Conservation (phyloP, 2,797 vertebrate genomes). For the Hozukius guyotensis region DNA sequence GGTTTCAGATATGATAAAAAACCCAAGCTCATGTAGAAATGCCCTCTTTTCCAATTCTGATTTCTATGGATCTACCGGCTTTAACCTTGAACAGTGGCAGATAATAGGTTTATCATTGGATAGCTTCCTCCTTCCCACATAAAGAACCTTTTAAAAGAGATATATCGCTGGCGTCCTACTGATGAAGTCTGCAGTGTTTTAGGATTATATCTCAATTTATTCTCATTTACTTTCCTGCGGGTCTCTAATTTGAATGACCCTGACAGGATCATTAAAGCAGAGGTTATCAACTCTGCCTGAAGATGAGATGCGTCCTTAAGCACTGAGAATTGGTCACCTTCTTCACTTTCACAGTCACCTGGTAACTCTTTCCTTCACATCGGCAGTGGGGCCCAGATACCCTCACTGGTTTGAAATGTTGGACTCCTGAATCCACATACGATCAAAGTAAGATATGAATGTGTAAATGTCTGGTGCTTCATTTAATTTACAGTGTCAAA, state of each 20-base stretch:
- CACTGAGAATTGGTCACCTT: conserved; percentile 52
- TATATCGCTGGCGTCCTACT: conserved; percentile 70
- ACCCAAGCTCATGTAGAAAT: conserved; percentile 69
- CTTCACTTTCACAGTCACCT: conserved; percentile 37
- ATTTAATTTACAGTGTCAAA: not conserved
- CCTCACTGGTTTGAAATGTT: not conserved
- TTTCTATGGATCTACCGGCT: conserved; percentile 71
- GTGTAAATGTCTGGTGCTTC: not conserved
- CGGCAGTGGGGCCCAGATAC: not conserved
- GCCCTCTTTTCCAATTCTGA: conserved; percentile 80
- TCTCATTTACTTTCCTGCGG: conserved; percentile 79
- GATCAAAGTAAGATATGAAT: not conserved
- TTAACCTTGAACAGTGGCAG: conserved; percentile 83
- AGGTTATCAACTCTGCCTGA: conserved; percentile 74
- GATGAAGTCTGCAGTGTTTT: conserved; percentile 79
- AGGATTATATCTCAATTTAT: conserved; percentile 83
- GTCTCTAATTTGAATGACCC: conserved; percentile 82
- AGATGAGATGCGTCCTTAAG: conserved; percentile 57
- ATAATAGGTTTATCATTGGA: conserved; percentile 86
- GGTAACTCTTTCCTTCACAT: conserved; percentile 19
- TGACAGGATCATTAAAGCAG: conserved; percentile 76
- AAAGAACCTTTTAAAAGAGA: conserved; percentile 82
- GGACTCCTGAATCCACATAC: not conserved
- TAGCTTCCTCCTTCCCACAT: conserved; percentile 70
- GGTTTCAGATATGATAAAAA: conserved; percentile 80